Base-by-base conservation (phyloP, 2,113 vertebrate species). In the Spheniscus mendiculus region DNA sequence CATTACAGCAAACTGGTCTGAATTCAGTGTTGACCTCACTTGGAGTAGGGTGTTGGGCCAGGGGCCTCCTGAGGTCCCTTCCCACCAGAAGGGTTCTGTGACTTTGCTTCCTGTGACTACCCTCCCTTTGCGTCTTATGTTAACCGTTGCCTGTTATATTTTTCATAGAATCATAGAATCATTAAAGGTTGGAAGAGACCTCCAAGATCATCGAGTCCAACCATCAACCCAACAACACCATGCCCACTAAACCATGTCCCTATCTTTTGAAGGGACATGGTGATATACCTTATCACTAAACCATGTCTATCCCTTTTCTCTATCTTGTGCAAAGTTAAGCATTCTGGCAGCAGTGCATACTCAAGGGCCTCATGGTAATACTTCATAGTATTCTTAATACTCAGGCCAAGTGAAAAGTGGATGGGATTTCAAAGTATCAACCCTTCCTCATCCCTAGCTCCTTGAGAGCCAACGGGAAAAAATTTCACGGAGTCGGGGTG, bases 11-110 rank as follows among this genome's bases (percentile, higher is more conserved):
- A 40, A 69, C 44, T 61, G 40, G 4, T 53, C 52, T 65, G 70
- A 90, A 76, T 85, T 92, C 53, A 34, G n/a, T 3, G 0, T n/a
- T 69, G 66, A 20, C 34, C 23, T 72, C 0, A 0, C 30, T 44
- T 16, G 3, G 26, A 80, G 49, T 23, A 69, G 42, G 27, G 29
- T 34, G 7, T 32, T 79, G 32, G 45, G 19, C 25, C 44, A 66
- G 26, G 56, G 29, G 8, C 36, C 38, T 74, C 52, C 13, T 44
- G 81, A 45, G 52, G 25, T 71, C 59, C 25, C 27, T 84, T 73
- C n/a, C 73, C 44, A 44, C 15, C 32, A 25, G 29, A 34, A 71
- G 18, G 36, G 15, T 88, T 34, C 34, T 52, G 42, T 66, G 47
- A 49, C 25, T 72, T 77, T 53, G 13, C 22, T 81, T 38, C 65